Evolutionary conservation across 2,797 vertebrate species (phyloP).

Genomic region (Atherinosoma microstoma): DNA sequence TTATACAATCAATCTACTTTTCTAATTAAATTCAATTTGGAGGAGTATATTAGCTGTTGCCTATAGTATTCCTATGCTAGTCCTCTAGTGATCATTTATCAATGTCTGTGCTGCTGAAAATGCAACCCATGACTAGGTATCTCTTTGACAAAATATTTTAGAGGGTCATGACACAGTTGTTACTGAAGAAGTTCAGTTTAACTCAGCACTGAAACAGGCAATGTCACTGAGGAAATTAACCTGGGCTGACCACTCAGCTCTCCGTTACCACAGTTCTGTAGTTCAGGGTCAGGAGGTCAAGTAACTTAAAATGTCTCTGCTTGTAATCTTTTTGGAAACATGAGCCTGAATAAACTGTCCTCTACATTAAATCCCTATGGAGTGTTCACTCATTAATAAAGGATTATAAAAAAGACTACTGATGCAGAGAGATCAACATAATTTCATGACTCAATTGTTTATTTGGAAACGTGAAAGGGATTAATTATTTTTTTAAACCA

Average conservation of each 20-base stretch:
- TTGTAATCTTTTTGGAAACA: not conserved
- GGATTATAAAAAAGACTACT: not conserved
- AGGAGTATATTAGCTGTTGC: not conserved
- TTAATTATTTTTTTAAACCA: no score
- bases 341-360: not conserved
- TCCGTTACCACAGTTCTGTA: not conserved
- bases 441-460: no score
- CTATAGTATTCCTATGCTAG: not conserved
- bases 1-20: not conserved
- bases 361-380: not conserved
- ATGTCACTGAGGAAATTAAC: not conserved
- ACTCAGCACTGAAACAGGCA: not conserved
- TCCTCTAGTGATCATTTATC: not conserved
- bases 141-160: not conserved
- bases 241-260: not conserved
- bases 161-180: not conserved
- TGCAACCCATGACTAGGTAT: not conserved
- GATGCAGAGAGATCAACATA: not conserved
- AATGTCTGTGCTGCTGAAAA: not conserved
- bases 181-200: not conserved
- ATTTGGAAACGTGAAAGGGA: no score
- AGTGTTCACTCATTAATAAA: not conserved
- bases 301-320: not conserved
- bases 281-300: not conserved
- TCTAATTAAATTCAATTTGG: not conserved